phyloP scores from a whole-genome alignment of 2,888 invertebrate genomes.

The Drosophila fulvimacula region DNA sequence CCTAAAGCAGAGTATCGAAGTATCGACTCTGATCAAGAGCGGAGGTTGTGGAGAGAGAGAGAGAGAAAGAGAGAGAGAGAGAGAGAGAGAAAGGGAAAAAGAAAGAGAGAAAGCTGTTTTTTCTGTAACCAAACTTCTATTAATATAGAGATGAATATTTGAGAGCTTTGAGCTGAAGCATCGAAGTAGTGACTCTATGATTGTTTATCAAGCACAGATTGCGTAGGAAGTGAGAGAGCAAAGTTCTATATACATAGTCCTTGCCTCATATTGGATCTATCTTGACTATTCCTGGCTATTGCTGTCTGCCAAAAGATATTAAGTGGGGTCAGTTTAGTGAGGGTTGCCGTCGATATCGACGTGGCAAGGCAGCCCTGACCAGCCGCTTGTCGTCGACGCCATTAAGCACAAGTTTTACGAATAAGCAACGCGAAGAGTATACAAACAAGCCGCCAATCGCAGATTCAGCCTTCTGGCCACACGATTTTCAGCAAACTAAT shows the following conservation, averaged over 20 bases:
- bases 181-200: background rate
- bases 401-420: constrained; percentile 58
- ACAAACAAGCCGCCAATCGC: constrained; percentile 30
- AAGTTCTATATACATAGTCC: no score
- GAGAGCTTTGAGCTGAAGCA: constrained; percentile 28
- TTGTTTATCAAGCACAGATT: background rate
- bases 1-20: constrained; percentile 17
- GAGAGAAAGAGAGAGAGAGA: no score
- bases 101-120: no score
- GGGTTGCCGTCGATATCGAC: background rate
- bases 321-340: background rate
- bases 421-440: constrained; percentile 59
- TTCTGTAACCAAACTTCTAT: no score
- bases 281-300: no score
- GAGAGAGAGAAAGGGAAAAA: no score
- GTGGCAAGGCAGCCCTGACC: background rate
- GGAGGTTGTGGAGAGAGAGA: no score
- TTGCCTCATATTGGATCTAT: background rate
- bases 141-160: constrained; percentile 6
- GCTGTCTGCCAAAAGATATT: background rate
- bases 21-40: no score
- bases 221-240: background rate
- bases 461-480: constrained; percentile 8
- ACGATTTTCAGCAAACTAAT: constrained; percentile 62
- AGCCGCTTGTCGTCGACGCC: constrained; percentile 48